A percentile compares a stretch with the other conserved stretches of the same genome.
phyloP scores from a whole-genome alignment of 2,797 vertebrate species.

The Danio choprae region DNA sequence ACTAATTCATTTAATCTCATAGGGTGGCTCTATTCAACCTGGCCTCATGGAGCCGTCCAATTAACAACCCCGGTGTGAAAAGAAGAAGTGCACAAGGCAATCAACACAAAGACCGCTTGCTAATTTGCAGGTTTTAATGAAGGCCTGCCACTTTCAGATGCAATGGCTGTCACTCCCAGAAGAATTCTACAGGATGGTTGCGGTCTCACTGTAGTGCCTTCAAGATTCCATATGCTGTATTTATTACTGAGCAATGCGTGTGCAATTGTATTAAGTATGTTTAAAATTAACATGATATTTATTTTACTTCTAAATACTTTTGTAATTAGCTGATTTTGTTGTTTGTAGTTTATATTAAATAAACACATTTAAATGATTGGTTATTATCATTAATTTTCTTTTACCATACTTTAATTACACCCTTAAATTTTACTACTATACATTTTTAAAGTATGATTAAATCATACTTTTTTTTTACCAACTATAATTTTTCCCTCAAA shows the following conservation, averaged over 20 bases:
- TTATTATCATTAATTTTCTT: too few species aligned
- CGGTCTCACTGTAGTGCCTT: not conserved
- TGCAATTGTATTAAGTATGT: not conserved
- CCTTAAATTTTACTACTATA: too few species aligned
- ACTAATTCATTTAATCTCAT: slow-evolving; percentile 1
- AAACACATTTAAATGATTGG: too few species aligned
- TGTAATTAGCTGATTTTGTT: not conserved
- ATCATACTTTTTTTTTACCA: too few species aligned
- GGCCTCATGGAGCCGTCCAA: slow-evolving; percentile 14
- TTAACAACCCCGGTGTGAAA: slow-evolving; percentile 39
- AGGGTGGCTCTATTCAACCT: slow-evolving; percentile 28
- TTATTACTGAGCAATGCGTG: not conserved
- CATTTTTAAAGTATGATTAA: too few species aligned
- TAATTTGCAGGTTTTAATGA: slow-evolving; percentile 54
- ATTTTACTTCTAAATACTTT: not conserved
- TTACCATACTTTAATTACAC: too few species aligned
- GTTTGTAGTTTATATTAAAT: too few species aligned
- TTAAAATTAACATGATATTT: not conserved
- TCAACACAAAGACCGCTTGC: slow-evolving; percentile 49
- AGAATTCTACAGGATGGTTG: slow-evolving; percentile 15
- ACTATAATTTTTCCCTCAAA: too few species aligned
- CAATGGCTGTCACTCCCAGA: slow-evolving; percentile 48
- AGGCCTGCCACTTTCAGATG: slow-evolving; percentile 41
- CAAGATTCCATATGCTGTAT: not conserved
- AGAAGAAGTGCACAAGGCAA: slow-evolving; percentile 45